Base-by-base conservation (phyloP, 2,888 invertebrate genomes). In the Lasioglossum zephyrum region DNA sequence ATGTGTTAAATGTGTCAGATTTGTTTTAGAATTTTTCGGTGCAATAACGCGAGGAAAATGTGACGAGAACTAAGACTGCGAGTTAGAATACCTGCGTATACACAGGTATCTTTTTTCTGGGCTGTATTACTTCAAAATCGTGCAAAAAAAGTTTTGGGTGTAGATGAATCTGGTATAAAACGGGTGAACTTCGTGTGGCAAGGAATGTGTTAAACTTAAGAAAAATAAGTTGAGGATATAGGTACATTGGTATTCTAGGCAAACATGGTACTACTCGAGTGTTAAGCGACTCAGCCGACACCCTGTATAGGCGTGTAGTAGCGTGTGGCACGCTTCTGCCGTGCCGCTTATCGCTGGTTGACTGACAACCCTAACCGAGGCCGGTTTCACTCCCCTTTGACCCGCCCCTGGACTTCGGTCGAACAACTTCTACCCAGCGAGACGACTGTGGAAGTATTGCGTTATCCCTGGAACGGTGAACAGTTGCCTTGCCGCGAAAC, bases 281-380 rank as follows among this genome's bases (percentile, higher is more conserved):
- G 53, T 53, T 53, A 53, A 53, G 53, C 53, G 22, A 22, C 53
- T 53, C 8, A 22, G 53, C 22, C 22, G 22, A 53, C 53, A 53
- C 53, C 53, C 53, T 22, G 53, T 53, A 53, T 53, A 53, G 22
- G 77, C 47, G 47, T 60, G 22, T 60, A 63, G n/a, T 22, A 26
- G 47, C 16, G 18, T 8, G 39, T 18, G 31, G 18, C 31, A n/a
- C 22, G 31, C n/a, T 92, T 90, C 83, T 84, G 74, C 77, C 81
- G 70, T 88, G 79, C 82, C 82, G 87, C 91, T 63, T 89, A 91
- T 91, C 89, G 89, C 81, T 73, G 83, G 87, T 92, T 92, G 90
- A 93, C 91, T 92, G 91, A 92, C 92, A 92, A 92, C 86, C 89
- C 87, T 92, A 90, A 91, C 92, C 88, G 87, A 89, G 80, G 53